Evolutionary conservation across 2,888 invertebrate species (phyloP).

Genomic region (Diarsia dahlii): DNA sequence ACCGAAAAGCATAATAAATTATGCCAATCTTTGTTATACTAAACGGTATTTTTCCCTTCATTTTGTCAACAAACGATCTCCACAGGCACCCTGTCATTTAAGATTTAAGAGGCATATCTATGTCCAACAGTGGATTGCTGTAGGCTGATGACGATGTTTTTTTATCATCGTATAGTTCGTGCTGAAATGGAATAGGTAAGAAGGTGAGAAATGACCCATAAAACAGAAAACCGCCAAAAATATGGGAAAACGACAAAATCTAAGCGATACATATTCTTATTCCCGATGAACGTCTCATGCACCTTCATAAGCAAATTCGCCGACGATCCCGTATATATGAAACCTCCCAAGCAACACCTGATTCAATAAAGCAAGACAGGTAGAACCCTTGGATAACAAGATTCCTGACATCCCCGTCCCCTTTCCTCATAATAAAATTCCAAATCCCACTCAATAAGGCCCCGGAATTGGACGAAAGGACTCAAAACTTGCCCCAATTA

Average conservation of each 20-base stretch:
- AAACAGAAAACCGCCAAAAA: background rate
- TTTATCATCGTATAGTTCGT: background rate
- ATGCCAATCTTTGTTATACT: no score
- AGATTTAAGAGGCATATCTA: background rate
- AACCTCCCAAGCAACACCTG: conserved; percentile 71
- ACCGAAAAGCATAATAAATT: no score
- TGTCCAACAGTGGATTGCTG: background rate
- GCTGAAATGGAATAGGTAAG: background rate
- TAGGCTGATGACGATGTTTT: background rate
- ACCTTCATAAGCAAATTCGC: conserved; percentile 62
- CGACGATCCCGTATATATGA: conserved; percentile 60
- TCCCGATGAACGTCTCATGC: conserved; percentile 34
- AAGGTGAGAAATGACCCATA: background rate
- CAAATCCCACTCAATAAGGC: conserved; percentile 67
- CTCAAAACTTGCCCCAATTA: conserved; percentile 67
- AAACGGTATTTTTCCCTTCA: no score
- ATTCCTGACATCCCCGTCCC: conserved; percentile 71
- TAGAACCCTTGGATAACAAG: conserved; percentile 71
- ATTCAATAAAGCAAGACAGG: conserved; percentile 74
- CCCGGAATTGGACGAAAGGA: conserved; percentile 70
- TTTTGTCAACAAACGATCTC: no score
- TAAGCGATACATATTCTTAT: conserved; percentile 35
- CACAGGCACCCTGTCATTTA: no score
- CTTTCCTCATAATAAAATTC: conserved; percentile 79
- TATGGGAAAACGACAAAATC: conserved; percentile 15